A percentile compares a stretch with the other conserved stretches of the same genome.
Evolutionary conservation across 64 coral and sea anemone species (phyloP).

Genomic region (Montipora cactus): DNA sequence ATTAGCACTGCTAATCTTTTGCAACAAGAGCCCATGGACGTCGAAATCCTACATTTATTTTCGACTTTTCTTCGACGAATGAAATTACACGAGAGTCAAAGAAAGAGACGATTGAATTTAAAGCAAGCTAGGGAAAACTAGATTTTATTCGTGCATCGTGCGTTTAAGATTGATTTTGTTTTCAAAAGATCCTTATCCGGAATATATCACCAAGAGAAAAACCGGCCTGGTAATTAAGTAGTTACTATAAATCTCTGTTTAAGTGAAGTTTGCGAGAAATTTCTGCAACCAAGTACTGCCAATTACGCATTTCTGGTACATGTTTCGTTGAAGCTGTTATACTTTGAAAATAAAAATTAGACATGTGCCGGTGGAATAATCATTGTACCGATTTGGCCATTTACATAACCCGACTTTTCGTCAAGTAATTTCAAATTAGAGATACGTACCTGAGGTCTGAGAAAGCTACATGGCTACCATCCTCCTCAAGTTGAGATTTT

Average conservation of each 20-base stretch:
- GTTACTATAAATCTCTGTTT: constrained; percentile 30
- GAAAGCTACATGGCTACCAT: background rate
- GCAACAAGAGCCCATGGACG: background rate
- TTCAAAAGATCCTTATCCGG: background rate
- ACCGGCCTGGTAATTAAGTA: constrained; percentile 31
- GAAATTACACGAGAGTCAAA: background rate
- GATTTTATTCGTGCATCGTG: too few species aligned
- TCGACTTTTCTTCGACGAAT: background rate
- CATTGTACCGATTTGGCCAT: background rate
- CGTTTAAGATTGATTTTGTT: background rate
- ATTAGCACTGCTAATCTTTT: constrained; percentile 26
- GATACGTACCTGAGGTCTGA: background rate
- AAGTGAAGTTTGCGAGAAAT: constrained; percentile 14
- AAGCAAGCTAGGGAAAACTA: background rate
- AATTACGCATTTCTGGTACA: background rate
- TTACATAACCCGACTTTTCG: background rate
- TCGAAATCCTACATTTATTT: background rate
- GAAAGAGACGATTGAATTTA: background rate
- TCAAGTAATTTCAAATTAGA: background rate
- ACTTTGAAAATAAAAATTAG: background rate
- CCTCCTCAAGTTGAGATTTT: background rate
- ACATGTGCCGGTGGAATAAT: background rate
- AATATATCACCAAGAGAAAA: constrained; percentile 35
- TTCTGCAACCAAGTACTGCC: background rate
- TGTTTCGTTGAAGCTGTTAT: background rate